These are phyloP conservation scores for Nymphalis urticae DNA, from an alignment of 2,888 invertebrate species.

Conservation along the genomic window DNA sequence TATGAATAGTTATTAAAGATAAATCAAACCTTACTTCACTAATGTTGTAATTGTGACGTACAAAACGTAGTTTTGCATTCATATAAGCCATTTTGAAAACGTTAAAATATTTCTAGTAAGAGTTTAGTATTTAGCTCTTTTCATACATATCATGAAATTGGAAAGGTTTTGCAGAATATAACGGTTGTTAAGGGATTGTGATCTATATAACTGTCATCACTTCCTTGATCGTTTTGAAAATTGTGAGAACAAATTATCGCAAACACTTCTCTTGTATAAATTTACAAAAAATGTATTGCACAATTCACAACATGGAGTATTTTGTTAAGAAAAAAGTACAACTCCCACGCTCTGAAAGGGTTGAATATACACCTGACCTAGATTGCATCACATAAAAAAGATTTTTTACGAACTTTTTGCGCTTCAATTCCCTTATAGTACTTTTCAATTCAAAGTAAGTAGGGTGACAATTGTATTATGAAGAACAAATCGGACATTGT, in stretches of 20 bases:
- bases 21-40: too few species aligned
- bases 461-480: conserved; percentile 18
- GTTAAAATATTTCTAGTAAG: background rate
- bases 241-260: conserved; percentile 82
- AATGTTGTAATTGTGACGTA: too few species aligned
- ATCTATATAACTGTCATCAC: conserved; percentile 74
- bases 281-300: conserved; percentile 66
- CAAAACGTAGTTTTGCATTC: too few species aligned
- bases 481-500: too few species aligned
- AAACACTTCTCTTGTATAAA: conserved; percentile 66
- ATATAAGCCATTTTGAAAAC: too few species aligned
- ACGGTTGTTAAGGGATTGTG: conserved; percentile 58
- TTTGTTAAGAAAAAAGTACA: conserved; percentile 58
- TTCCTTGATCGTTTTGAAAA: conserved; percentile 63
- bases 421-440: conserved; percentile 58
- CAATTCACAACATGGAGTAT: conserved; percentile 56
- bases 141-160: background rate
- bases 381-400: conserved; percentile 64
- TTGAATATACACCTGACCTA: conserved; percentile 80
- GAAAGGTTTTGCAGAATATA: conserved; percentile 40
- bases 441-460: conserved; percentile 34
- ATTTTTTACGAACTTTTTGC: conserved; percentile 74
- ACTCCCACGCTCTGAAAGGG: conserved; percentile 80
- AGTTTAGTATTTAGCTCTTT: background rate
- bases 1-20: too few species aligned